These are phyloP conservation scores for Hycleus phaleratus DNA, from an alignment of 1,140 invertebrate species.

Conservation along the genomic window DNA sequence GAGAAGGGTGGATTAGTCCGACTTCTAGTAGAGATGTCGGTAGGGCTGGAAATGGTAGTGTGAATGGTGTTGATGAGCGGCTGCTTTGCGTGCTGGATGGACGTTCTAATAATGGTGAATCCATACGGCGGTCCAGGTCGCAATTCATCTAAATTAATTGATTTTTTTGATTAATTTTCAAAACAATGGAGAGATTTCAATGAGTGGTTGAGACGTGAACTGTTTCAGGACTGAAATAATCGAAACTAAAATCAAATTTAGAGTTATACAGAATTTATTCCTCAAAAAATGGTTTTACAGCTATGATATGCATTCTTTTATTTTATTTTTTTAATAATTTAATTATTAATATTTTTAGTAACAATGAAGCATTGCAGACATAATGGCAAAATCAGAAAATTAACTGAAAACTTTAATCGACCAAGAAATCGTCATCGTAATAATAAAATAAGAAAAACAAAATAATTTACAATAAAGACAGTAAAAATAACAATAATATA, in stretches of 20 bases:
- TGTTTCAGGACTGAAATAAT: neutral
- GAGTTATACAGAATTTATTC: slow-evolving; percentile 58
- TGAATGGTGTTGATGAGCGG: slow-evolving; percentile 42
- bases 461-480: slow-evolving; percentile 1
- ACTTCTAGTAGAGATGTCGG: slow-evolving; percentile 34
- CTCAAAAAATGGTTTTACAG: slow-evolving; percentile 67
- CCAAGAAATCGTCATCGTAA: no score
- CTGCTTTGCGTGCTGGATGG: slow-evolving; percentile 39
- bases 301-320: slow-evolving; percentile 77
- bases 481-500: neutral
- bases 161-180: no score
- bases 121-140: slow-evolving; percentile 30
- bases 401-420: no score
- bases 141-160: slow-evolving; percentile 22
- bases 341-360: slow-evolving; percentile 49
- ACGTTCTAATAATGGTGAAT: slow-evolving; percentile 32
- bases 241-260: neutral
- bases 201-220: neutral
- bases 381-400: slow-evolving; percentile 20
- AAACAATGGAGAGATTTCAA: no score
- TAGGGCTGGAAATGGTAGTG: slow-evolving; percentile 37
- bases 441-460: neutral
- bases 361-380: slow-evolving; percentile 43
- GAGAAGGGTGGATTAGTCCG: slow-evolving; percentile 43
- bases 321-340: no score